phyloP scores from a whole-genome alignment of 2,113 vertebrate species.

The Rhineura floridana region DNA sequence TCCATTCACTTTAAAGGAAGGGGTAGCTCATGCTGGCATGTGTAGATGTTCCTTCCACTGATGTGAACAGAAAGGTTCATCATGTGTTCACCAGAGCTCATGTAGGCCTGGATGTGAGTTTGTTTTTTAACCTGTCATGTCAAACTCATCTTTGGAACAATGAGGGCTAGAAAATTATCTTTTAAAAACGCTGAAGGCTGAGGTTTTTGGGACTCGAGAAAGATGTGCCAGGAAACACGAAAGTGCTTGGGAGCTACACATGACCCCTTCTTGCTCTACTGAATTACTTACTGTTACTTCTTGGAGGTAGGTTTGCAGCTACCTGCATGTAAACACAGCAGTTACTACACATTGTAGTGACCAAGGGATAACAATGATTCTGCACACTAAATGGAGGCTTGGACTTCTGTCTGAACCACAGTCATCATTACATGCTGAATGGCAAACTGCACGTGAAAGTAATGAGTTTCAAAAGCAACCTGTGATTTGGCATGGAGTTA shows the following conservation, averaged over 20 bases:
- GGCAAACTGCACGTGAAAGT: background rate
- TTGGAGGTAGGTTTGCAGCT: background rate
- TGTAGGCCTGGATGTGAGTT: background rate
- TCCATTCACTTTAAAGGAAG: background rate
- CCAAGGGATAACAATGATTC: background rate
- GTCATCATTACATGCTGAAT: background rate
- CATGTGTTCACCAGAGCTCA: background rate
- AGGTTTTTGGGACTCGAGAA: background rate
- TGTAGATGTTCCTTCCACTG: background rate
- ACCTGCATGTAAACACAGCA: constrained; percentile 20
- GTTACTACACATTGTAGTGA: background rate
- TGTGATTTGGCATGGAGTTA: background rate
- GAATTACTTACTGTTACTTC: background rate
- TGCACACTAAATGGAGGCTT: too few relatives aligned
- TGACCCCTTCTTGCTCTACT: background rate
- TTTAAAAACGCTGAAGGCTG: background rate
- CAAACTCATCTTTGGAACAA: background rate
- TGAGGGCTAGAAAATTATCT: background rate
- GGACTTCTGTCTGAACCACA: background rate
- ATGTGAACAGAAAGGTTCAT: background rate
- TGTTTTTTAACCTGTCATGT: background rate
- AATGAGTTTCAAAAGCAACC: background rate
- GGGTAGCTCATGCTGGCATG: background rate
- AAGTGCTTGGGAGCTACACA: background rate
- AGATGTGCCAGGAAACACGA: background rate